A percentile compares a stretch with the other conserved stretches of the same genome.
phyloP scores from a whole-genome alignment of 2,888 invertebrate species.

The Watsonalla binaria region DNA sequence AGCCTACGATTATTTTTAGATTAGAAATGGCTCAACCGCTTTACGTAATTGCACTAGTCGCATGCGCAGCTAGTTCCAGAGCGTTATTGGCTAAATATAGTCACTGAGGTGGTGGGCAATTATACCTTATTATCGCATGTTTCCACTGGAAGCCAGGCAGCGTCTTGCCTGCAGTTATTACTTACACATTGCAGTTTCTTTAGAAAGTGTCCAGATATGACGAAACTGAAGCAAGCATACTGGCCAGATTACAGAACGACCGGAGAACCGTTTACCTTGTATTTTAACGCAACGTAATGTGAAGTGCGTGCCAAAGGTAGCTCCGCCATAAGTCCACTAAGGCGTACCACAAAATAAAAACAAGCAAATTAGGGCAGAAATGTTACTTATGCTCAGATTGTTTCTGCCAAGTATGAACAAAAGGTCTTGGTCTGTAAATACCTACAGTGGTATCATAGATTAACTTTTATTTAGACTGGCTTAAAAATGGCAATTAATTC shows the following conservation, averaged over 20 bases:
- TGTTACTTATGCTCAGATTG: slow-evolving; percentile 33
- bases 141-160: slow-evolving; percentile 68
- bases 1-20: slow-evolving; percentile 79
- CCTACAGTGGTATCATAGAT: too few species aligned
- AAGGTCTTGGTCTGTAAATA: neutral
- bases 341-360: slow-evolving; percentile 35
- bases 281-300: slow-evolving; percentile 59
- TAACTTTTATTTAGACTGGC: too few species aligned
- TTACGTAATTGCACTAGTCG: slow-evolving; percentile 77
- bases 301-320: slow-evolving; percentile 62
- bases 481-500: neutral
- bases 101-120: slow-evolving; percentile 70
- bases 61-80: slow-evolving; percentile 73
- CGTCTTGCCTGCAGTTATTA: slow-evolving; percentile 54
- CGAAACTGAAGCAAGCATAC: slow-evolving; percentile 65
- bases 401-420: slow-evolving; percentile 4
- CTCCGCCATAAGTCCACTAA: slow-evolving; percentile 35
- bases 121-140: slow-evolving; percentile 76
- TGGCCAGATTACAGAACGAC: slow-evolving; percentile 58
- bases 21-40: slow-evolving; percentile 79
- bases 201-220: slow-evolving; percentile 74
- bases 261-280: slow-evolving; percentile 51
- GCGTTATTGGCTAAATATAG: slow-evolving; percentile 75
- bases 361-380: slow-evolving; percentile 46
- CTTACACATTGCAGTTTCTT: slow-evolving; percentile 62